These are phyloP conservation scores for Syncerus caffer DNA, from an alignment of 2,797 vertebrate species.

Conservation along the genomic window DNA sequence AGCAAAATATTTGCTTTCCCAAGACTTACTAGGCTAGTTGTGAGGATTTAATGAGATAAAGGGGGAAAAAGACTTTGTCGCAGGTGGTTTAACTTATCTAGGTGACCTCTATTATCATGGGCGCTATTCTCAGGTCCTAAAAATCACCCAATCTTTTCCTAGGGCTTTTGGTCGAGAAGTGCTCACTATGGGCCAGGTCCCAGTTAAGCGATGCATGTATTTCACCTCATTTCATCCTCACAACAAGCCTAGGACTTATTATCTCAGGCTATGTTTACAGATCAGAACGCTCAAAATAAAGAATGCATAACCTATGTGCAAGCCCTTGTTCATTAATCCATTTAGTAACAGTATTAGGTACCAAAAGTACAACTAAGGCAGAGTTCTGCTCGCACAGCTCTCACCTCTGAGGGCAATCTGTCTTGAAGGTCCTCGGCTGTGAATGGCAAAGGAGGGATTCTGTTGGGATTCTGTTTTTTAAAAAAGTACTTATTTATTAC, in stretches of 20 bases:
- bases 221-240: neutral
- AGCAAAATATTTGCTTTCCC: neutral
- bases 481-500: neutral
- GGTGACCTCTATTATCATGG: neutral
- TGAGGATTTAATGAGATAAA: neutral
- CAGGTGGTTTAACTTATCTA: neutral
- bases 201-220: neutral
- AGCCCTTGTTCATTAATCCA: neutral
- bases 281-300: slow-evolving; percentile 18
- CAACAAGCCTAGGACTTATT: neutral
- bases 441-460: neutral
- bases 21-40: neutral
- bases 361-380: neutral
- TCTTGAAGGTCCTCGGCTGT: neutral
- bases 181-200: neutral
- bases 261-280: neutral
- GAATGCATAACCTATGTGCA: neutral
- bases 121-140: neutral
- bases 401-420: neutral
- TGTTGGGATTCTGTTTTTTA: neutral
- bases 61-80: neutral
- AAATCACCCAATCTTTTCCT: neutral
- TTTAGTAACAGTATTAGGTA: neutral
- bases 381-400: neutral
- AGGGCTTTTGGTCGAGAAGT: neutral